Percentiles rank a stretch among this genome's conserved stretches.
Conservation (phyloP, 2,113 vertebrate species). For the Nymphicus hollandicus region DNA sequence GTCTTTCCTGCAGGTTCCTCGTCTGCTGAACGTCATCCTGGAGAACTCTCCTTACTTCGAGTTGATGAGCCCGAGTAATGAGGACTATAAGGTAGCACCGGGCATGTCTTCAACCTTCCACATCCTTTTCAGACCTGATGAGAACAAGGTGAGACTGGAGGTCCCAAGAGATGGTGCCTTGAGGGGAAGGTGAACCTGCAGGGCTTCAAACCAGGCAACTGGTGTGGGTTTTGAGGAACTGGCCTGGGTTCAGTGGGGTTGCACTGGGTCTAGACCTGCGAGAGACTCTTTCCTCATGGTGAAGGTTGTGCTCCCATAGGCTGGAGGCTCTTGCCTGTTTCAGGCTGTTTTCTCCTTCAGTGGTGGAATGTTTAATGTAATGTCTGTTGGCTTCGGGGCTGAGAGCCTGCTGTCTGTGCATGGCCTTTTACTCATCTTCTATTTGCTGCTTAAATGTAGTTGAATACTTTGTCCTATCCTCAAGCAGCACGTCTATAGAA, state of each 20-base stretch:
- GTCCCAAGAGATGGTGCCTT: not conserved
- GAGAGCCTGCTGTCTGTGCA: not conserved
- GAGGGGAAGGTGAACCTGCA: not conserved
- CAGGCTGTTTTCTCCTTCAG: not conserved
- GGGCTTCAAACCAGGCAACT: not conserved
- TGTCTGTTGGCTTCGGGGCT: not conserved
- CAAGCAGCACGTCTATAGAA: not conserved
- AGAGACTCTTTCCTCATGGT: not conserved
- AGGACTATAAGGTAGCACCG: conserved; percentile 65
- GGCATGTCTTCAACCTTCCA: conserved; percentile 76
- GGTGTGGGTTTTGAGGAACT: not conserved
- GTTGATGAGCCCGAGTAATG: not conserved
- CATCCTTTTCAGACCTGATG: conserved; percentile 82
- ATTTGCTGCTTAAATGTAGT: not conserved
- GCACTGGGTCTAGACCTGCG: not conserved
- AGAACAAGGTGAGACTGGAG: conserved; percentile 82
- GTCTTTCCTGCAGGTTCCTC: not conserved
- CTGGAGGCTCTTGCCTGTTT: not conserved
- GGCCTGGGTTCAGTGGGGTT: not conserved
- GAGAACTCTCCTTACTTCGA: not conserved
- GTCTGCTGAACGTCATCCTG: not conserved
- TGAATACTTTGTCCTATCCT: not conserved
- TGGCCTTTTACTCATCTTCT: not conserved
- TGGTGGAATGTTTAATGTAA: not conserved
- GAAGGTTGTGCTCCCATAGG: not conserved